Base-by-base conservation (phyloP, 2,888 invertebrate species). In the Tetranychus piercei region DNA sequence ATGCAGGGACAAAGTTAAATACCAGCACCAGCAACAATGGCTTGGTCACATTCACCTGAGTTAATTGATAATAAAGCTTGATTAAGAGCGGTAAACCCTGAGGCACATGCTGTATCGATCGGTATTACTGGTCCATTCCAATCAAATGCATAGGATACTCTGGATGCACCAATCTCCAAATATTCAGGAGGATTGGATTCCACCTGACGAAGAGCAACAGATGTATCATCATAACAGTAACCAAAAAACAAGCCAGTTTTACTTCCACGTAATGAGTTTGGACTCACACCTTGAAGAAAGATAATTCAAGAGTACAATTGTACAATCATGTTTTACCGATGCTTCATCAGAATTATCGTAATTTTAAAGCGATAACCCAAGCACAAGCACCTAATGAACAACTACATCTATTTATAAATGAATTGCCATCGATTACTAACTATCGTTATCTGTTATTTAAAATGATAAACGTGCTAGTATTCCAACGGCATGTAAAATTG, bases 181-280 rank as follows among this genome's bases (percentile, higher is more conserved):
- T 20, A 22, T 18, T 73, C 64, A 82, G 91, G 91, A 55, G 94
- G 96, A 6, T 73, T 73, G 11, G 73, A 22, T 44, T 45, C 45
- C 4, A 64, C 73, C 34, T 73, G 64, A 18, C 45, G 64, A 20
- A n/a, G 55, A 3, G 91, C 93, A 81, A 96, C 86, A 76, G 90
- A 90, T 8, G 66, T 44, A 18, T 73, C 73, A 69, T 73, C 45
- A 4, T 73, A 73, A 69, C 73, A 73, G 11, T n/a, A 23, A 76
- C 96, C 97, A 78, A 97, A 88, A 83, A 89, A 99, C 1, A 97
- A 96, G 77, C 96, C 97, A 73, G 94, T 95, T 80, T 88, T 90
- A 11, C 89, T 87, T 74, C 96, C 97, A 79, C 90, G 87, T 74
- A 94, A 82, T 79, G 90, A 89, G 75, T 85, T 84, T 11, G 96